Conservation (phyloP, 1,140 invertebrate species). For the Ooceraea biroi region DNA sequence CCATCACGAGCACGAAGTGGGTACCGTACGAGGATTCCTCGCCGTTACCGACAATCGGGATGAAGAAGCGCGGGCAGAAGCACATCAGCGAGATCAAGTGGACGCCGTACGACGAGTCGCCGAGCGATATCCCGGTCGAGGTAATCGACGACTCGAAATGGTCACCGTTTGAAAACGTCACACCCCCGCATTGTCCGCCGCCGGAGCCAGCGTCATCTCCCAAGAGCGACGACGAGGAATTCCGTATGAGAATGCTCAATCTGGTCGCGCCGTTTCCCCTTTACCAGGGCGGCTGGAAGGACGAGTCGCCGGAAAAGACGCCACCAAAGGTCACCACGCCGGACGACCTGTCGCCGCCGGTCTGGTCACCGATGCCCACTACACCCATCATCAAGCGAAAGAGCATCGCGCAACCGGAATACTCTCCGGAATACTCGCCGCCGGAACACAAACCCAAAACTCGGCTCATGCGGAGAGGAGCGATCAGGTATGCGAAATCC, state of each 20-base stretch:
- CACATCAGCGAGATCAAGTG: slow-evolving; percentile 83
- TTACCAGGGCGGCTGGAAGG: slow-evolving; percentile 85
- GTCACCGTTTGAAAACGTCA: slow-evolving; percentile 79
- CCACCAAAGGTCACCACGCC: slow-evolving; percentile 70
- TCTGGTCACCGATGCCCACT: slow-evolving; percentile 78
- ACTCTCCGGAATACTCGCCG: slow-evolving; percentile 63
- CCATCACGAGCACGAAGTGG: slow-evolving; percentile 81
- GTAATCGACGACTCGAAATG: slow-evolving; percentile 67
- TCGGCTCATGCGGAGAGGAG: slow-evolving; percentile 69
- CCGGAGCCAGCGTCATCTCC: slow-evolving; percentile 65
- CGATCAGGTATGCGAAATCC: slow-evolving; percentile 60
- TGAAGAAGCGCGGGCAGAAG: slow-evolving; percentile 82
- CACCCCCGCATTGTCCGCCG: slow-evolving; percentile 82
- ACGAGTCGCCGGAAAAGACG: slow-evolving; percentile 81
- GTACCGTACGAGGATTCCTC: slow-evolving; percentile 84
- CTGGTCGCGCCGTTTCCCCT: slow-evolving; percentile 83
- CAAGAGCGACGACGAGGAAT: slow-evolving; percentile 79
- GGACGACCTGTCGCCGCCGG: slow-evolving; percentile 75
- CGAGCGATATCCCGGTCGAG: slow-evolving; percentile 71
- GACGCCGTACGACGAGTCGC: slow-evolving; percentile 81
- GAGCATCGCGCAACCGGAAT: slow-evolving; percentile 61
- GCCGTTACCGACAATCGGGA: slow-evolving; percentile 81
- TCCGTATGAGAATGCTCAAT: slow-evolving; percentile 82
- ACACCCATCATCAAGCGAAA: slow-evolving; percentile 70
- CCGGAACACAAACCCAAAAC: slow-evolving; percentile 65